These are phyloP conservation scores for Phyllostomus hastatus DNA, from an alignment of 2,113 vertebrate genomes.

Conservation along the genomic window DNA sequence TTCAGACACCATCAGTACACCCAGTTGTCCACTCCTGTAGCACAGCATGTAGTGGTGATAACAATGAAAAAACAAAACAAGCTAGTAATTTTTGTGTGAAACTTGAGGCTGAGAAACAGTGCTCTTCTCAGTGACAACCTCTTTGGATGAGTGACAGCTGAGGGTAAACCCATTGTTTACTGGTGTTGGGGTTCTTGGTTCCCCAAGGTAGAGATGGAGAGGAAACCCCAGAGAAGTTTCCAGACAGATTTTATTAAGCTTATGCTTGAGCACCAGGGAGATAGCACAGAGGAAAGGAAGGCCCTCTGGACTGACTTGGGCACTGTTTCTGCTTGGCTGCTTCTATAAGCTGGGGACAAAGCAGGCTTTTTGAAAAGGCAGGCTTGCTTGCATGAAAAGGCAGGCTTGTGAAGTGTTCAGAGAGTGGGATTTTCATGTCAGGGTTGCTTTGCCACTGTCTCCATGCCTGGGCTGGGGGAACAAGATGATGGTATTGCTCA, in stretches of 20 bases:
- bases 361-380: not conserved
- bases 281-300: too few relatives aligned
- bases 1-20: not conserved
- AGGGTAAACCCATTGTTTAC: not conserved
- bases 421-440: not conserved
- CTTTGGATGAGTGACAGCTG: not conserved
- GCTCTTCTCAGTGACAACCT: not conserved
- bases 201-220: not conserved
- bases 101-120: not conserved
- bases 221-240: not conserved
- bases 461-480: not conserved
- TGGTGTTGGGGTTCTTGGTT: not conserved
- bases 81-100: not conserved
- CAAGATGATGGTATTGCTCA: not conserved
- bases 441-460: not conserved
- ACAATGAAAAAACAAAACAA: not conserved
- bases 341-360: not conserved
- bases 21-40: not conserved
- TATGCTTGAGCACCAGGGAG: too few relatives aligned
- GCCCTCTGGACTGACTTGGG: too few relatives aligned
- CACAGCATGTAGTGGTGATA: not conserved
- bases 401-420: not conserved
- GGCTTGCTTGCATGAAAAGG: not conserved
- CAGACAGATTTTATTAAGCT: too few relatives aligned
- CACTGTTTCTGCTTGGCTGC: not conserved